Percentiles rank a stretch among this genome's conserved stretches.
phyloP scores from a whole-genome alignment of 2,797 vertebrate genomes.

The Anableps anableps region DNA sequence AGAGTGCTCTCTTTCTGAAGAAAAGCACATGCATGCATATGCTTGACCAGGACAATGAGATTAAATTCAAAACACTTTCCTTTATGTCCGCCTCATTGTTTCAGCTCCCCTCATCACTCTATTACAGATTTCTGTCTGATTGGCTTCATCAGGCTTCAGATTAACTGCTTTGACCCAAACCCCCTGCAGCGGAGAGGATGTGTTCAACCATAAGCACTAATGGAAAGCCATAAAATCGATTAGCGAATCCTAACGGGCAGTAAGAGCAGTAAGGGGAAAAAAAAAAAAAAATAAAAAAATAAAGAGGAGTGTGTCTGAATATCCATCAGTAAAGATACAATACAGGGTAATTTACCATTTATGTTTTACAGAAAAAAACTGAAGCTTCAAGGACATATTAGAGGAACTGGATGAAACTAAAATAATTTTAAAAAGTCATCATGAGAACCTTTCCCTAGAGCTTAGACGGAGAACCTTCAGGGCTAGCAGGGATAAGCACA shows the following conservation, averaged over 20 bases:
- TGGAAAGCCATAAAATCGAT: conserved; percentile 55
- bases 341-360: neutral
- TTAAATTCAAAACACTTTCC: conserved; percentile 34
- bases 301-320: conserved; percentile 18
- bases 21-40: neutral
- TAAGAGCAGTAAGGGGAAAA: conserved; percentile 4
- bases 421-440: neutral
- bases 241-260: conserved; percentile 47
- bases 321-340: conserved; percentile 11
- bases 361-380: neutral
- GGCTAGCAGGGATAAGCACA: neutral
- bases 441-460: neutral
- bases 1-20: neutral
- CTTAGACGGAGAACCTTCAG: neutral
- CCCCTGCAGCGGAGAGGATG: conserved; percentile 36
- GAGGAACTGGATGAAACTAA: neutral
- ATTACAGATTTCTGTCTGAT: conserved; percentile 56
- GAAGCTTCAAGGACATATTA: neutral
- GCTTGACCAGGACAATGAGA: conserved; percentile 9
- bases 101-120: conserved; percentile 30
- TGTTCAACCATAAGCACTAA: conserved; percentile 27
- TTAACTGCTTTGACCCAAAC: conserved; percentile 48
- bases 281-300: neutral
- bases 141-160: conserved; percentile 45
- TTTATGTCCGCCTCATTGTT: neutral